These are phyloP conservation scores for Hirtodrosophila duncani DNA, from an alignment of 2,888 invertebrate species.

Conservation along the genomic window DNA sequence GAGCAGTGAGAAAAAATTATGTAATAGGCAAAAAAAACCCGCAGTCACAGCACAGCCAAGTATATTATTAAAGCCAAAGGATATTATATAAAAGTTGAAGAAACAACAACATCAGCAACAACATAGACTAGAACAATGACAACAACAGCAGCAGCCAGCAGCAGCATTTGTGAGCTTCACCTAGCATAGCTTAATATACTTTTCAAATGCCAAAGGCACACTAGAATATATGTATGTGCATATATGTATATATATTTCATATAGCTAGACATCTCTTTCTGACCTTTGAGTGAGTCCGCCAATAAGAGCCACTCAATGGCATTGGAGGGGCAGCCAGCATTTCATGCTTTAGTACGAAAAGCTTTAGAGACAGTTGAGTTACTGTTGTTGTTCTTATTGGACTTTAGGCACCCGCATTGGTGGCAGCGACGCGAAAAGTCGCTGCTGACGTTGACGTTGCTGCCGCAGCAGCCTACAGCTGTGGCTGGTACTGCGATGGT, in stretches of 20 bases:
- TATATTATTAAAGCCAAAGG: constrained; percentile 57
- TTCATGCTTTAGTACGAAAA: too few species aligned
- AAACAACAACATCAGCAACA: constrained; percentile 14
- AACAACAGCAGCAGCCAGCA: constrained; percentile 7
- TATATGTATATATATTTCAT: not conserved
- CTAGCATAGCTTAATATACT: constrained; percentile 16
- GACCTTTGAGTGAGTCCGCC: constrained; percentile 1
- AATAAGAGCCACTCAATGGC: constrained; percentile 20
- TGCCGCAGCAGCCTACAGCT: constrained; percentile 42
- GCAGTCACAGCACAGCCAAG: constrained; percentile 55
- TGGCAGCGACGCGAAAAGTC: constrained; percentile 33
- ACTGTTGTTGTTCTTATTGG: constrained; percentile 20
- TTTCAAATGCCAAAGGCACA: too few species aligned
- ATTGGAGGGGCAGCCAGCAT: constrained; percentile 16
- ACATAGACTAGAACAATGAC: constrained; percentile 7
- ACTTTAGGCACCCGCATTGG: constrained; percentile 31
- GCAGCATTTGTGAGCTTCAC: too few species aligned
- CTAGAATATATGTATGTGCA: too few species aligned
- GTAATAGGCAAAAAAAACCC: constrained; percentile 58
- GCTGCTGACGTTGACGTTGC: constrained; percentile 38
- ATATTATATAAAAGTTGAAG: constrained; percentile 35
- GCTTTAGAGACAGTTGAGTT: constrained; percentile 6
- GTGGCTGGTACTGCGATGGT: constrained; percentile 32
- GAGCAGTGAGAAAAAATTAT: constrained; percentile 42
- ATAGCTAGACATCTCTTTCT: too few species aligned